These are phyloP conservation scores for Hydractinia echinata DNA, from an alignment of 30 jellyfish, hydroid and myxozoan genomes.

Conservation along the genomic window DNA sequence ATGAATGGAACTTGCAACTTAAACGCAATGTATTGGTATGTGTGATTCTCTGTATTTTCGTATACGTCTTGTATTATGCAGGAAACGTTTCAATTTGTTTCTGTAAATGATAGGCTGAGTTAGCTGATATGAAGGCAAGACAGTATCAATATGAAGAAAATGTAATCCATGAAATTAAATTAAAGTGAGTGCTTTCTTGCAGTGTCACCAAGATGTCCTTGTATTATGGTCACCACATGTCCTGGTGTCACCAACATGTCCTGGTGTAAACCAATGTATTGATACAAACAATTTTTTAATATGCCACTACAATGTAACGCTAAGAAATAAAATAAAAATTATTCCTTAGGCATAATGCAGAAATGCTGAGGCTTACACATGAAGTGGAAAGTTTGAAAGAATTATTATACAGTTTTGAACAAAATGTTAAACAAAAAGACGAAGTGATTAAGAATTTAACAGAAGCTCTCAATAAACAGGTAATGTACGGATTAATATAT, in stretches of 20 bases:
- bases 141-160: conserved; percentile 8
- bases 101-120: background rate
- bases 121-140: conserved; percentile 6
- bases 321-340: background rate
- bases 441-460: conserved; percentile 66
- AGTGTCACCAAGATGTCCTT: too few species aligned
- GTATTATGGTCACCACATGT: too few species aligned
- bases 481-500: background rate
- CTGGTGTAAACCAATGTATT: too few species aligned
- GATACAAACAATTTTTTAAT: background rate
- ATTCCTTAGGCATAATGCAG: conserved; percentile 54
- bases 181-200: background rate
- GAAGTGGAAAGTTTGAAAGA: conserved; percentile 69
- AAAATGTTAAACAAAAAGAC: conserved; percentile 72
- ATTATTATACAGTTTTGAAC: conserved; percentile 63
- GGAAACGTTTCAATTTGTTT: background rate
- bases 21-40: conserved; percentile 71
- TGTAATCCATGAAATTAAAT: background rate
- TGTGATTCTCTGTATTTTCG: background rate
- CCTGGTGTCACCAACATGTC: too few species aligned
- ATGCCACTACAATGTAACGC: background rate
- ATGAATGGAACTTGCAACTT: conserved; percentile 66
- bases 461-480: conserved; percentile 68
- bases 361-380: conserved; percentile 37
- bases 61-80: background rate